Base-by-base conservation (phyloP, 2,888 invertebrate genomes). In the Leucophenga montana region DNA sequence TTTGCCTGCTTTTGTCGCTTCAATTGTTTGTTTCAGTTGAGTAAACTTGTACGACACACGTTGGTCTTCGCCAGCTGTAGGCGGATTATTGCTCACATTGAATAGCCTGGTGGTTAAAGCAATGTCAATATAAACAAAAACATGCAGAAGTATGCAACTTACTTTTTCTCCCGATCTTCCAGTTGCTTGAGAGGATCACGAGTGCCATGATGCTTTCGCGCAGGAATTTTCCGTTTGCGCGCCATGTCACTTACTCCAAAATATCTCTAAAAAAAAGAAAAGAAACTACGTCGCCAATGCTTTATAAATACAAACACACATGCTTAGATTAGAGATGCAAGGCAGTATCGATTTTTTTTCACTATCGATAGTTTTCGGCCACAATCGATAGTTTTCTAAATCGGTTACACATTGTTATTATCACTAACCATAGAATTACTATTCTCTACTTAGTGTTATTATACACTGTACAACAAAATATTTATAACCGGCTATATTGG, bases 101-200 rank as follows among this genome's bases (percentile, higher is more conserved):
- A 92, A 92, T 78, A 95, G 87, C 79, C 95, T 95, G 44, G 57
- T 54, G 11, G 20, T 61, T 82, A 72, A 89, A 88, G 59, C 68
- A 66, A 62, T 39, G 11, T 39, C 39, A 39, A 39, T 39, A 39
- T 11, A 8, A 39, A 39, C 8, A 39, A 39, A 39, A 39, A 5
- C 3, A 33, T 6, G 1, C 56, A 56, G 4, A 5, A 22, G 22
- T 22, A 22, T 20, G 9, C 4, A 4, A 4, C 85, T 82, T 90
- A 95, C 95, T 91, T 92, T 78, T 86, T 86, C 18, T 87, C 86
- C 18, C 70, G 78, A 18, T 76, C 73, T 39, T 86, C 92, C 74
- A 91, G 91, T 86, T 95, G 95, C 80, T 92, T 92, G 27, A 93
- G 86, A 1, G 95, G 95, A 89, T 95, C 95, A 84, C 94, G 93